Percentiles rank a stretch among this genome's conserved stretches.
Evolutionary conservation across 2,797 vertebrate species (phyloP).

Genomic region (Phoxinus dragarum): DNA sequence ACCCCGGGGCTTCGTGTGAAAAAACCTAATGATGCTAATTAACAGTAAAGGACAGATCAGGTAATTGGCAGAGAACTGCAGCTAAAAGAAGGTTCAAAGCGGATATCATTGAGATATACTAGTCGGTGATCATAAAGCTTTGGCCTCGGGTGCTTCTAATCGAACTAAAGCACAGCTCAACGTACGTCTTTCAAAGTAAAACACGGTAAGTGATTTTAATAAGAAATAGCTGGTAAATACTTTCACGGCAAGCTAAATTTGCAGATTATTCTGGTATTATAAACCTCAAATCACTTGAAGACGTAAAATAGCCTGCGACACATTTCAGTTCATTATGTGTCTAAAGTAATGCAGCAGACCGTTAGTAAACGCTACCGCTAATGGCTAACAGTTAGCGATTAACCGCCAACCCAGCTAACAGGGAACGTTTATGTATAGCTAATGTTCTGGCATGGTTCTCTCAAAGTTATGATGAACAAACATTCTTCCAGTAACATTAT

Average conservation of each 20-base stretch:
- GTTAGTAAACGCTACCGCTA: neutral
- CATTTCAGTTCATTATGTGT: neutral
- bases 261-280: neutral
- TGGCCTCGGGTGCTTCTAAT: slow-evolving; percentile 32
- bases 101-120: slow-evolving; percentile 31
- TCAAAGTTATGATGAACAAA: neutral
- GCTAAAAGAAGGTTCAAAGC: slow-evolving; percentile 16
- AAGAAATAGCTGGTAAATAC: neutral
- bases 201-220: neutral
- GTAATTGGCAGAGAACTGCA: neutral
- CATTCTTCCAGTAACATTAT: neutral
- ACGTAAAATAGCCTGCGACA: neutral
- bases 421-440: neutral
- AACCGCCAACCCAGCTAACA: neutral
- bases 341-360: neutral
- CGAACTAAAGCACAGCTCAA: slow-evolving; percentile 13
- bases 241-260: neutral
- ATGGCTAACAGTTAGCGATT: neutral
- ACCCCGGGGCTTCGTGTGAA: slow-evolving; percentile 11
- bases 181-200: slow-evolving; percentile 11
- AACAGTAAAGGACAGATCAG: slow-evolving; percentile 26
- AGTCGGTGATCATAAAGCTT: slow-evolving; percentile 15
- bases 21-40: slow-evolving; percentile 36
- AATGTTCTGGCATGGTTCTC: neutral
- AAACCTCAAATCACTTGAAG: neutral